These are phyloP conservation scores for Drosophila fuyamai DNA, from an alignment of 1,140 invertebrate species.

Conservation along the genomic window DNA sequence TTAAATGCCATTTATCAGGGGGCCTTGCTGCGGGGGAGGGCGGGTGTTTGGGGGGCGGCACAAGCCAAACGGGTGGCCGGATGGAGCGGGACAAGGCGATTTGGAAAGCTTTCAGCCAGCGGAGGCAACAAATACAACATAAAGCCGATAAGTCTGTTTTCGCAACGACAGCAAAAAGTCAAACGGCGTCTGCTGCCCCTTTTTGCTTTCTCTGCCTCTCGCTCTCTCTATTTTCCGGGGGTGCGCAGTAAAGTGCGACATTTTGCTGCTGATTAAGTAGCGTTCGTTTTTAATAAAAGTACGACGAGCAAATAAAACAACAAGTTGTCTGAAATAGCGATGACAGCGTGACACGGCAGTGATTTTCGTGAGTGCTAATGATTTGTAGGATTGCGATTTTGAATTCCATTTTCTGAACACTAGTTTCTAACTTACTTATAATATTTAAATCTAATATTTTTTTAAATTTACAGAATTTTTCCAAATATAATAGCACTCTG, in stretches of 20 bases:
- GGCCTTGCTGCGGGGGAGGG: constrained; percentile 4
- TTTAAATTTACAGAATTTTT: no score
- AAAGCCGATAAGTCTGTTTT: constrained; percentile 74
- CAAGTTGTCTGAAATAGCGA: constrained; percentile 54
- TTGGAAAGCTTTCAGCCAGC: constrained; percentile 50
- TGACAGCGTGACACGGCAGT: constrained; percentile 19
- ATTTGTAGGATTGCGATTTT: no score
- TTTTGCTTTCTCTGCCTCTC: neutral
- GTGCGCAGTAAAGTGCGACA: constrained; percentile 79
- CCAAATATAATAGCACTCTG: no score
- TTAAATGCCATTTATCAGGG: constrained; percentile 77
- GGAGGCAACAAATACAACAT: constrained; percentile 35
- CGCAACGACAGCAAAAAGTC: constrained; percentile 64
- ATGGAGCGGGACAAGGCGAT: constrained; percentile 46
- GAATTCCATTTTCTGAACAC: neutral
- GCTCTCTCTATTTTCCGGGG: constrained; percentile 9
- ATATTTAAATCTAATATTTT: no score
- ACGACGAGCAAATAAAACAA: constrained; percentile 80
- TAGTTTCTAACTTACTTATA: no score
- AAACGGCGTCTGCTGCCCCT: constrained; percentile 50
- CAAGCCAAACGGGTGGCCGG: constrained; percentile 58
- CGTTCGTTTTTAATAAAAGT: constrained; percentile 82
- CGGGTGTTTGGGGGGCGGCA: constrained; percentile 27
- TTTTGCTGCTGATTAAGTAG: constrained; percentile 83
- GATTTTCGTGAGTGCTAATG: neutral